phyloP scores from a whole-genome alignment of 2,888 invertebrate species.

The Smittia aterrima region DNA sequence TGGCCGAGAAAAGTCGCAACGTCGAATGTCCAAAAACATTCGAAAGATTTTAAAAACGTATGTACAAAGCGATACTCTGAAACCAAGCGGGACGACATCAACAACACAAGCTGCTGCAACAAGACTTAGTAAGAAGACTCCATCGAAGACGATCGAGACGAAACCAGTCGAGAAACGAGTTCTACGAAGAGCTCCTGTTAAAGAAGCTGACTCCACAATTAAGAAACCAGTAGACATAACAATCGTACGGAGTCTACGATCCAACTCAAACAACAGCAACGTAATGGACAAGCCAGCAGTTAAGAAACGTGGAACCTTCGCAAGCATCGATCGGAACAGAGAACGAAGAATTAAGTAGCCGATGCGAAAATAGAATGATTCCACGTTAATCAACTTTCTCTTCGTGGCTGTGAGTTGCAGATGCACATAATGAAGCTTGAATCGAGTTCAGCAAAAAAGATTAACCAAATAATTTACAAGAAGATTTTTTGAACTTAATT shows the following conservation, averaged over 20 bases:
- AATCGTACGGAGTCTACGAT: background rate
- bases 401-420: background rate
- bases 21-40: background rate
- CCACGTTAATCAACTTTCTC: background rate
- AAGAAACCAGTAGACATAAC: background rate
- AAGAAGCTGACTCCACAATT: background rate
- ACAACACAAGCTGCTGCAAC: background rate
- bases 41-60: background rate
- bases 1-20: slow-evolving; percentile 5
- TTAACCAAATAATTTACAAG: background rate
- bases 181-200: background rate
- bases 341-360: background rate
- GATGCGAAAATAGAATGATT: background rate
- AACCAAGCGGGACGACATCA: background rate
- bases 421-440: background rate
- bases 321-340: background rate
- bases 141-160: no score
- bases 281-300: background rate
- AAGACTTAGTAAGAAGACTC: no score
- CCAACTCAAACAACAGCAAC: background rate
- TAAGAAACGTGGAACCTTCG: background rate
- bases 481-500: no score
- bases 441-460: background rate
- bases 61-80: background rate
- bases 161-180: background rate